Conservation (phyloP, 2,888 invertebrate genomes). For the Nezara viridula region DNA sequence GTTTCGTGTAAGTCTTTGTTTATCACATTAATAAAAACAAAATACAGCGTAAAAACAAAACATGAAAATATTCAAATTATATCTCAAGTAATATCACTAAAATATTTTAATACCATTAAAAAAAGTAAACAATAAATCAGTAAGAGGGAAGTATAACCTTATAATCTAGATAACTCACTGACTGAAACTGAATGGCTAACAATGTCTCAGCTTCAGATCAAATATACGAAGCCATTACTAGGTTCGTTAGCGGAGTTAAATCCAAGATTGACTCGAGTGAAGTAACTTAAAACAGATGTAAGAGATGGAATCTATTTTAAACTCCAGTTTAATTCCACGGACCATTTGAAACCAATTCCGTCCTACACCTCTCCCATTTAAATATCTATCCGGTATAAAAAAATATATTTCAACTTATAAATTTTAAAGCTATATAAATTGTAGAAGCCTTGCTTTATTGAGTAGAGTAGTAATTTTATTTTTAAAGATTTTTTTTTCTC, state of each 20-base stretch:
- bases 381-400: background rate
- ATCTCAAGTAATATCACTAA: too few species aligned
- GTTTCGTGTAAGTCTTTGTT: too few species aligned
- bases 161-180: background rate
- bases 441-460: too few species aligned
- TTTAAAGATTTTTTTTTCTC: too few species aligned
- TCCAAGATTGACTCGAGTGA: background rate
- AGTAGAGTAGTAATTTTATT: too few species aligned
- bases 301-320: slow-evolving; percentile 11
- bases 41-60: too few species aligned
- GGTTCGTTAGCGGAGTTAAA: background rate
- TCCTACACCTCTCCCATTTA: background rate
- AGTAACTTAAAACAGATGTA: background rate
- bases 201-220: background rate
- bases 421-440: too few species aligned
- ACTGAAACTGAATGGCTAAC: background rate
- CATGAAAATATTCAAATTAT: background rate
- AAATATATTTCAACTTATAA: background rate
- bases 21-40: too few species aligned
- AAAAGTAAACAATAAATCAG: too few species aligned
- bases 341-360: slow-evolving; percentile 13
- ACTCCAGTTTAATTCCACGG: slow-evolving; percentile 19
- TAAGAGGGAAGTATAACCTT: too few species aligned
- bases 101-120: too few species aligned
- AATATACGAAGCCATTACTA: background rate